Base-by-base conservation (phyloP, 1,140 invertebrate genomes). In the Forficula auricularia region DNA sequence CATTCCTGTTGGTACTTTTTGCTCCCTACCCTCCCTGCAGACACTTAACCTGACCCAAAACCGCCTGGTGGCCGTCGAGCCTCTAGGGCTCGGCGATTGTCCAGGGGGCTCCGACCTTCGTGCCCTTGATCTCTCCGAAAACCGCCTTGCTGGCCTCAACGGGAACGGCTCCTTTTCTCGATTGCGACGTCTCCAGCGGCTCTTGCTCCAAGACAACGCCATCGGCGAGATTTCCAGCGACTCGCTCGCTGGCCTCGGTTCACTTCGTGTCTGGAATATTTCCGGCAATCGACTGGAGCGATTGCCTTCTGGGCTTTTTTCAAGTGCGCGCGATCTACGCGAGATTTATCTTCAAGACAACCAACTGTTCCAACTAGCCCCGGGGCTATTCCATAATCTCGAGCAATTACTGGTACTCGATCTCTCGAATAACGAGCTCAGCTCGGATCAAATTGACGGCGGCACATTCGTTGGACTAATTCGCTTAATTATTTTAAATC, bases 311-410 rank as follows among this genome's bases (percentile, higher is more conserved):
- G 73, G 74, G 1, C 53, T 90, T 19, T 89, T 90, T 54, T 72
- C 73, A 7, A 75, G 76, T 46, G 77, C 74, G 27, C 70, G 73
- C 48, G 79, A 86, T 52, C 61, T 89, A 9, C 67, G 77, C n/a
- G 82, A 88, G 63, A 75, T 89, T 14, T 77, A 87, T 57, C 61
- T 87, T 47, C 78, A 84, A 49, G 72, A 80, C 56, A 88, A 88
- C 54, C 77, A 79, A 13, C 61, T 88, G 12, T 77, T 74, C 49
- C 80, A 82, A 51, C 57, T 90, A 37, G 78, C 82, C 8, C 71
- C 72, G 43, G 80, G 81, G n/a, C 64, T 84, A 12, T 89, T 91
- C 58, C 79, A 82, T 48, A 72, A 78, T 0, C 64, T 94, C 32
- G 79, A 85, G 50, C 77, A 86, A 54, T 64, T 96, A 38, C 65